Percentiles rank a stretch among this genome's conserved stretches.
Conservation (phyloP, 2,113 vertebrate species). For the Psettodes erumei region DNA sequence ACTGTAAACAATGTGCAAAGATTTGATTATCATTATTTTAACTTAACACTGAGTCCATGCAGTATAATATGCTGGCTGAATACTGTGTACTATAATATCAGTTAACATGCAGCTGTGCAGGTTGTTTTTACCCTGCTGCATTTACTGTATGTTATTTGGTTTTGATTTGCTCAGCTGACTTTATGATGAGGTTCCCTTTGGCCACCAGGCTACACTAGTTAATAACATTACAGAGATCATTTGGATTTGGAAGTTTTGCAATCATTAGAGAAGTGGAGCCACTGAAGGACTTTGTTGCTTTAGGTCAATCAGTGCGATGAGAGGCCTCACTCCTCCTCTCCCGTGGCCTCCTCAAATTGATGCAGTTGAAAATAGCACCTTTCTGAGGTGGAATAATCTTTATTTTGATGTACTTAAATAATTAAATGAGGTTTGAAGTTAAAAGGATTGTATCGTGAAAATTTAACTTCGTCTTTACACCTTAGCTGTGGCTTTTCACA, state of each 20-base stretch:
- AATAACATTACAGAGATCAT: background rate
- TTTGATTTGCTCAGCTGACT: background rate
- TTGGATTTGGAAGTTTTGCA: background rate
- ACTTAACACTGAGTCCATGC: background rate
- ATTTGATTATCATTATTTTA: background rate
- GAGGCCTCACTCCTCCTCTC: background rate
- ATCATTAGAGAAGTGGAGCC: background rate
- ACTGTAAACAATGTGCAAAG: background rate
- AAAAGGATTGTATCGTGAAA: constrained; percentile 26
- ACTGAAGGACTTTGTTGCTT: background rate
- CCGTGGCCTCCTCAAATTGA: background rate
- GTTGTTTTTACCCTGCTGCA: background rate
- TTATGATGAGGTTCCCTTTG: background rate
- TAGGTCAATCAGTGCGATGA: background rate
- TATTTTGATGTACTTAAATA: constrained; percentile 60
- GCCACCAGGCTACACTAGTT: background rate
- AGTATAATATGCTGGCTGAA: background rate
- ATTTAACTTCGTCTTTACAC: constrained; percentile 51
- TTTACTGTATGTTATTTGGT: background rate
- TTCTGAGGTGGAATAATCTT: background rate
- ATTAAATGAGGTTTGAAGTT: constrained; percentile 21
- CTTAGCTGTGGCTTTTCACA: constrained; percentile 67
- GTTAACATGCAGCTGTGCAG: background rate
- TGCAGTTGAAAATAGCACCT: background rate
- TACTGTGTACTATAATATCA: background rate